These are phyloP conservation scores for Tamias sibiricus DNA, from an alignment of 2,113 vertebrate genomes.

Conservation along the genomic window DNA sequence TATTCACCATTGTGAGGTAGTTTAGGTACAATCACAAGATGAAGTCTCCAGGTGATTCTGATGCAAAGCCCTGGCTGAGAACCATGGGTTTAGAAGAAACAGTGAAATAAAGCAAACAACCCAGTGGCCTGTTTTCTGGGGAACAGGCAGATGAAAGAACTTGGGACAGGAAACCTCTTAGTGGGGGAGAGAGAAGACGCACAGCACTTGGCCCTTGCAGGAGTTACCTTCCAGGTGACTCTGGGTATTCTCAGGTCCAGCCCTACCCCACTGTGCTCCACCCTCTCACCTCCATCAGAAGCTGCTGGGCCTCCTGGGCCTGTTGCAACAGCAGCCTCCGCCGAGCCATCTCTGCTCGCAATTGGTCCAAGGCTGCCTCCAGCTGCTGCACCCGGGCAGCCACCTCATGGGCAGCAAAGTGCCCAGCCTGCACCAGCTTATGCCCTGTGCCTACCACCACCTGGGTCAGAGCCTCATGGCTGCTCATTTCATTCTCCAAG, in stretches of 20 bases:
- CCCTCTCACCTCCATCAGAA: constrained; percentile 89
- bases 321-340: constrained; percentile 87
- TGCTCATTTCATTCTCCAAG: constrained; percentile 90
- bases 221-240: no score
- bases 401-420: constrained; percentile 89
- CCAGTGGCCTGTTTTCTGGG: not conserved
- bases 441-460: constrained; percentile 90
- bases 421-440: constrained; percentile 88
- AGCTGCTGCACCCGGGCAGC: constrained; percentile 87
- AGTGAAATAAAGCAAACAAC: not conserved
- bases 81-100: not conserved
- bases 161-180: not conserved
- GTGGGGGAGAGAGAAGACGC: not conserved
- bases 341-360: constrained; percentile 84
- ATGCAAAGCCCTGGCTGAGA: not conserved
- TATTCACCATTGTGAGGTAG: not conserved
- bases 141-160: not conserved
- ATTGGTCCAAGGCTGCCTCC: constrained; percentile 84
- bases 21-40: not conserved
- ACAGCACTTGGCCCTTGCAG: not conserved
- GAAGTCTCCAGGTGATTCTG: not conserved
- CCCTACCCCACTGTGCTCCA: fast-evolving
- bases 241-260: not conserved
- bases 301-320: constrained; percentile 89
- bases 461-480: constrained; percentile 87